Percentiles rank a stretch among this genome's conserved stretches.
Conservation (phyloP, 30 jellyfish, hydroid and myxozoan species). For the Chrysaora quinquecirrha region DNA sequence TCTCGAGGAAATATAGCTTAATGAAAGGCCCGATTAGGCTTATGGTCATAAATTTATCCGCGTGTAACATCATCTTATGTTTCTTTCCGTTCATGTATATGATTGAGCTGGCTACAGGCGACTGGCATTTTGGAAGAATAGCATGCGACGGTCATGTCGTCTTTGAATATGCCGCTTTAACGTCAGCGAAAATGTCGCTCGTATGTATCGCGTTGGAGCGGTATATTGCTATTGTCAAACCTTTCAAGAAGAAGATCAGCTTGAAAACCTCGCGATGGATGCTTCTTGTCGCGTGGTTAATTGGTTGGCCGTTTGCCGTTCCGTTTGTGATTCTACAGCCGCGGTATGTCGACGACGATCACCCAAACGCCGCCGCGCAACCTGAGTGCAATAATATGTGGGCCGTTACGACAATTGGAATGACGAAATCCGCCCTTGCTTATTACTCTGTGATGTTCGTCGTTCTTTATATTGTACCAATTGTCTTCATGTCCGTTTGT, state of each 20-base stretch:
- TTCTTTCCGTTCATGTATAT: conserved; percentile 48
- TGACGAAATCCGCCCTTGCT: conserved; percentile 23
- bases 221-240: conserved; percentile 43
- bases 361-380: conserved; percentile 69
- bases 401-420: conserved; percentile 65
- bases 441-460: conserved; percentile 48
- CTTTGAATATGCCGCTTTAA: conserved; percentile 60
- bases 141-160: conserved; percentile 58
- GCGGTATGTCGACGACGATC: conserved; percentile 60
- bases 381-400: conserved; percentile 71
- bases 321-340: conserved; percentile 62
- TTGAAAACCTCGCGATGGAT: neutral
- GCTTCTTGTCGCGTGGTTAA: conserved; percentile 36
- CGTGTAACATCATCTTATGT: conserved; percentile 44
- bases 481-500: conserved; percentile 2
- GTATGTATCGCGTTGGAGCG: conserved; percentile 59
- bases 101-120: conserved; percentile 50
- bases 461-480: conserved; percentile 31
- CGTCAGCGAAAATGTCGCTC: conserved; percentile 57
- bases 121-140: conserved; percentile 43
- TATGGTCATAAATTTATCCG: conserved; percentile 40
- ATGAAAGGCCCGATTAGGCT: conserved; percentile 46
- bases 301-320: conserved; percentile 47
- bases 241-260: conserved; percentile 30
- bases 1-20: conserved; percentile 39